Evolutionary conservation across 2,113 vertebrate genomes (phyloP), one percentile per base, ranked within the genome.

Genomic region (Notiomystis cincta): DNA sequence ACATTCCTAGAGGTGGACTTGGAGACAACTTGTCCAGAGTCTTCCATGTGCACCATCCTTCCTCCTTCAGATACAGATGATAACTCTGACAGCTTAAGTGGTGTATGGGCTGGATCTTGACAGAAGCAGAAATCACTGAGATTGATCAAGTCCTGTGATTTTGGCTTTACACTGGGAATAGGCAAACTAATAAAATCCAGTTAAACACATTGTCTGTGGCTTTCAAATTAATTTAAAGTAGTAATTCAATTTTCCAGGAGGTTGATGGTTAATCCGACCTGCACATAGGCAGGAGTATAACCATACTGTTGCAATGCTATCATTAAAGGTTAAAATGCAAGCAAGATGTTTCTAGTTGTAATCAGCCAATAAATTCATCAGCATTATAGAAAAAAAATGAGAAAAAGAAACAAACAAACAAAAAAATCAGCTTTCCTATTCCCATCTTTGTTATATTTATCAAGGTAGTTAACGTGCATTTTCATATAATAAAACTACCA

Each of bases 1-100:
- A 67, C 70, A 31, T 89, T 89, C 61, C 87, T 89, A 79, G 90
- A 95, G 96, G 95, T 97, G 93, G 96, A 58, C 64, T 17, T 73
- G 64, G 75, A 70, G 79, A 90, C 67, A 69, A 73, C 47, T 77
- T 94, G 76, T 93, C 85, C 89, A 75, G 50, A 78, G 65, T 73
- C 94, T 87, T 73, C 20, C 2, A 4, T 16, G 11, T 57, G 53
- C 18, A 31, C 80, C n/a, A n/a, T 48, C 37, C 71, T 94, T 76
- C n/a, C 53, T 70, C n/a, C 30, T 81, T 62, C 75, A 67, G 83
- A 85, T n/a, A 64, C 42, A 67, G 81, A 67, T 1, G 3, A 88
- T 56, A 51, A 61, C 40, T 86, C 56, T 83, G 83, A 53, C 72
- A 47, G 14, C 24, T 71, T 75, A 77, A 72, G 51, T 54, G 77